phyloP scores from a whole-genome alignment of 2,888 invertebrate genomes.

The Calameuta filiformis region DNA sequence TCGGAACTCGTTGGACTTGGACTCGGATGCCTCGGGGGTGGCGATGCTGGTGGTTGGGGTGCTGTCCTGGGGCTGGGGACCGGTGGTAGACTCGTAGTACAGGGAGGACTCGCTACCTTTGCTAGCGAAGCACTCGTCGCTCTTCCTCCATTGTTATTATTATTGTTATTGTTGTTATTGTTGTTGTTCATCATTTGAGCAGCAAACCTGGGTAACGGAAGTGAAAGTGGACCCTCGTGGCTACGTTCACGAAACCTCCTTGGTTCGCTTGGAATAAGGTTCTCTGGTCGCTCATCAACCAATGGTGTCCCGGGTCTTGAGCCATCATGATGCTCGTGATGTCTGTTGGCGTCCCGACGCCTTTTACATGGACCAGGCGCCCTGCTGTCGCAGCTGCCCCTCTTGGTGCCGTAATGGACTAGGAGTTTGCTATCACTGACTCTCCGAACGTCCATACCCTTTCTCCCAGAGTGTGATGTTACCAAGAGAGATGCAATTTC shows the following conservation, averaged over 20 bases:
- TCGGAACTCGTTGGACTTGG: conserved; percentile 81
- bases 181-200: conserved; percentile 70
- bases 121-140: conserved; percentile 34
- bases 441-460: conserved; percentile 60
- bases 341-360: conserved; percentile 63
- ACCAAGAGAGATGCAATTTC: conserved; percentile 62
- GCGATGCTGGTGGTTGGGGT: conserved; percentile 73
- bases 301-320: conserved; percentile 88
- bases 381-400: conserved; percentile 59
- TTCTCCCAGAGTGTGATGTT: conserved; percentile 60
- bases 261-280: conserved; percentile 79
- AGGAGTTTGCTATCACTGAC: conserved; percentile 61
- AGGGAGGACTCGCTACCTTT: conserved; percentile 64
- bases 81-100: conserved; percentile 59
- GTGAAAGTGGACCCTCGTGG: conserved; percentile 78
- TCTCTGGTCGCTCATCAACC: conserved; percentile 84
- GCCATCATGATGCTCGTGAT: conserved; percentile 71
- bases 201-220: conserved; percentile 91
- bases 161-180: conserved; percentile 52
- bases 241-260: conserved; percentile 75
- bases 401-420: conserved; percentile 53
- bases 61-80: conserved; percentile 71
- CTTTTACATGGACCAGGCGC: conserved; percentile 59
- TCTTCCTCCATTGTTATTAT: conserved; percentile 30
- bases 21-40: conserved; percentile 77